Evolutionary conservation across 2,888 invertebrate species (phyloP), one percentile per base, ranked within the genome.

Genomic region (Drosophila kuntzei): DNA sequence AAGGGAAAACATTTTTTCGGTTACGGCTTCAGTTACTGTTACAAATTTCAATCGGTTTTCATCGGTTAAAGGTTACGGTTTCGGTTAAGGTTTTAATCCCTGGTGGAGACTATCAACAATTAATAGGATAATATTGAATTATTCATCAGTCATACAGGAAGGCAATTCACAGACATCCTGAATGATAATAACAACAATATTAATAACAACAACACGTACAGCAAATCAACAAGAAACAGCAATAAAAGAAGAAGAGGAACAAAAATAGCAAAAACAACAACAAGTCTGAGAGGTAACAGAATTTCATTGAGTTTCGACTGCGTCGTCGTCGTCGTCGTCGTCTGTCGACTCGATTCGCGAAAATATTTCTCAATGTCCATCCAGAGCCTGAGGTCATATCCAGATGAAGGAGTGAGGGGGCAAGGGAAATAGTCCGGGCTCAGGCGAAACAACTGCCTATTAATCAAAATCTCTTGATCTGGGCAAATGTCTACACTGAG

Each of bases 331-430:
- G 72, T 66, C 57, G 20, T 22, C 55, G 53, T 49, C 63, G 80
- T 63, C 87, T 89, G 89, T 89, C 83, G 78, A 78, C 69, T 86
- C 76, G 81, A 89, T 86, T 89, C 73, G 83, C 87, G 43, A 86
- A 89, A 89, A 88, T 89, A 86, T 89, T 89, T 80, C 81, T 88
- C 86, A 88, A 86, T 89, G 86, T 89, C 88, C 70, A 77, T 50
- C 53, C 60, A 68, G 16, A 39, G 82, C 88, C 87, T 57, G 58
- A 50, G 73, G 88, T 80, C 75, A 80, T 37, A 32, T 16, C 25
- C 47, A 54, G 71, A 59, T 58, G 63, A 29, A 71, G 71, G 58
- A 34, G 44, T 32, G 60, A 71, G 29, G 44, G 39, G 41, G 14
- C 16, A 47, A 50, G 71, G 71, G 20, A 75, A 76, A 79, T 75